These are phyloP conservation scores for Dendrolimus kikuchii DNA, from an alignment of 1,140 invertebrate species.

Conservation along the genomic window DNA sequence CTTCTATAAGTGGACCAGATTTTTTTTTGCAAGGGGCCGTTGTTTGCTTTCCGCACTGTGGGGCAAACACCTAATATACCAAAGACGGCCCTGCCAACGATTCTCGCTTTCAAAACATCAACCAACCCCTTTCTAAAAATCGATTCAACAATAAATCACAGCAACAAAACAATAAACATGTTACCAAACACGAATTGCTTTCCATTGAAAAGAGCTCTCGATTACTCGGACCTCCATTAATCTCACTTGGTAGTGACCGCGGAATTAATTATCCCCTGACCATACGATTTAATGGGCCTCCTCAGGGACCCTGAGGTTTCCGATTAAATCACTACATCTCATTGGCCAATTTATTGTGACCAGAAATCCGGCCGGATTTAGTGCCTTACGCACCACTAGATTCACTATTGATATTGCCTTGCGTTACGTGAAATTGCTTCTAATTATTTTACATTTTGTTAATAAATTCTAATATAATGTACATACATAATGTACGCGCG, in stretches of 20 bases:
- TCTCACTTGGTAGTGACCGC: constrained; percentile 64
- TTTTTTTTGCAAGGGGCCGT: too few species aligned
- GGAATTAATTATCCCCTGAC: constrained; percentile 70
- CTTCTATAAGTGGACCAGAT: too few species aligned
- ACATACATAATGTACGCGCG: too few species aligned
- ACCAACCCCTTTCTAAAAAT: too few species aligned
- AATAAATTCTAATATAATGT: too few species aligned
- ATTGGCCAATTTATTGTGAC: constrained; percentile 68
- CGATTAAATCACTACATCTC: constrained; percentile 71
- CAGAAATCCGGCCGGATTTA: constrained; percentile 12
- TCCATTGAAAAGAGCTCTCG: constrained; percentile 58
- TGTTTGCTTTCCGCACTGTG: too few species aligned
- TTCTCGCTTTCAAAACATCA: constrained; percentile 1
- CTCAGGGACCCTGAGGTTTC: constrained; percentile 63
- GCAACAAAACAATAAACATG: constrained; percentile 37
- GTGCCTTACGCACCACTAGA: neutral
- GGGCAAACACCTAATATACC: constrained; percentile 1
- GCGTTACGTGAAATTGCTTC: too few species aligned
- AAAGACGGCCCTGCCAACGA: constrained; percentile 13
- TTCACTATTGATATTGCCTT: neutral
- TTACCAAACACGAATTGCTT: constrained; percentile 12
- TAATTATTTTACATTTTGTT: too few species aligned
- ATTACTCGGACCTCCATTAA: constrained; percentile 53
- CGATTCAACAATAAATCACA: constrained; percentile 10
- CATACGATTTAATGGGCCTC: constrained; percentile 71